Evolutionary conservation across 2,113 vertebrate genomes (phyloP).

Genomic region (Vombatus ursinus): DNA sequence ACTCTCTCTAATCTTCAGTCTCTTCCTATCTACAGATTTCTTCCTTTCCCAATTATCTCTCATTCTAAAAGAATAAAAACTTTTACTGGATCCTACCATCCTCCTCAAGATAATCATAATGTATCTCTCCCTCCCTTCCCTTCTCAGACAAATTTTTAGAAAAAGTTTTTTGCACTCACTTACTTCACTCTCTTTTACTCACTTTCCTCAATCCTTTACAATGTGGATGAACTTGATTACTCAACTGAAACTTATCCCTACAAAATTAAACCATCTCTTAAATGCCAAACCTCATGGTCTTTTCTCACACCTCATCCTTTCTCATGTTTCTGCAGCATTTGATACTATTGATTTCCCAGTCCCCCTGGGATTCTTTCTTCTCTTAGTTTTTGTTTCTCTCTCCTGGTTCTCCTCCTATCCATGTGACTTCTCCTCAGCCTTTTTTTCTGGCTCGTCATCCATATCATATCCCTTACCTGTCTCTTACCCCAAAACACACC

Average conservation of each 20-base stretch:
- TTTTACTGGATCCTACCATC: no score
- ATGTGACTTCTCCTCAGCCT: background rate
- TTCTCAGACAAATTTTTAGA: no score
- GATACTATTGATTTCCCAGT: background rate
- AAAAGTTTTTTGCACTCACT: no score
- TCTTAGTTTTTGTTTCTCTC: no score
- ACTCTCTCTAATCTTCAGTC: no score
- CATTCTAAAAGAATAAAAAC: no score
- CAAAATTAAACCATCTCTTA: background rate
- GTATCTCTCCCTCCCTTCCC: no score
- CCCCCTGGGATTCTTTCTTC: background rate
- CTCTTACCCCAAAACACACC: background rate
- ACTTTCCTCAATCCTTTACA: background rate
- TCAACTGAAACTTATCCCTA: background rate
- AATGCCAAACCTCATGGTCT: background rate
- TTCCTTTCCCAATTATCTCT: no score
- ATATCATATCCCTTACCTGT: background rate
- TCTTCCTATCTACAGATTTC: no score
- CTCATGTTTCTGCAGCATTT: background rate
- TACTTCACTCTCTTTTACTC: background rate
- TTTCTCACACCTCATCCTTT: background rate
- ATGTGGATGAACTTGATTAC: background rate
- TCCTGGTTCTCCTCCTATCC: no score
- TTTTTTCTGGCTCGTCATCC: background rate
- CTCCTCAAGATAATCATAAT: no score